Percentiles rank a stretch among this genome's conserved stretches.
These are phyloP conservation scores for Asarcornis scutulata DNA, from an alignment of 2,113 vertebrate species.

Conservation along the genomic window DNA sequence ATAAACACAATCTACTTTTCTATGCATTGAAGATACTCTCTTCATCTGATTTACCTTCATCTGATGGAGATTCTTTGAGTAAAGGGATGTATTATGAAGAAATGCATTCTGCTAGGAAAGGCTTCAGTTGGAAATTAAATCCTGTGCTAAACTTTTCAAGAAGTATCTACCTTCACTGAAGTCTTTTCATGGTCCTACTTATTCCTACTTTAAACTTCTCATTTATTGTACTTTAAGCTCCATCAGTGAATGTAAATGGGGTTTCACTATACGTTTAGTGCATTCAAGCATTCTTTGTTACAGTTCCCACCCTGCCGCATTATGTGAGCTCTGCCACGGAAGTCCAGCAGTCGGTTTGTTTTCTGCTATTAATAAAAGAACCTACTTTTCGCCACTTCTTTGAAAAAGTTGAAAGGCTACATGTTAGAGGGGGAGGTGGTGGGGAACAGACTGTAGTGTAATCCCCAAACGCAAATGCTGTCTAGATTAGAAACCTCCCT, in stretches of 20 bases:
- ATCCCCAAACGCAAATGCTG: slow-evolving; percentile 76
- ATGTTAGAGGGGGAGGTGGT: slow-evolving; percentile 74
- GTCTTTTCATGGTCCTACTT: slow-evolving; percentile 75
- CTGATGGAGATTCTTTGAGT: not conserved
- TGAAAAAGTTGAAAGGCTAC: slow-evolving; percentile 83
- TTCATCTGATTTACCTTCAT: slow-evolving; percentile 46
- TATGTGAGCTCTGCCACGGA: slow-evolving; percentile 79
- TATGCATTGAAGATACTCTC: not conserved
- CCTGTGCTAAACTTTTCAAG: slow-evolving; percentile 72
- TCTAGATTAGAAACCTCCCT: slow-evolving; percentile 75
- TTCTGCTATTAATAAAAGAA: slow-evolving; percentile 83
- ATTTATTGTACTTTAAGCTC: slow-evolving; percentile 76
- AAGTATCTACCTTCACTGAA: slow-evolving; percentile 71
- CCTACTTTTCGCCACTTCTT: slow-evolving; percentile 74
- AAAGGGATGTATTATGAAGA: slow-evolving; percentile 24
- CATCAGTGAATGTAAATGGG: slow-evolving; percentile 80
- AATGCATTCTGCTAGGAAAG: slow-evolving; percentile 53
- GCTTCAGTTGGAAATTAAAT: slow-evolving; percentile 68
- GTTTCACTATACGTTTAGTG: slow-evolving; percentile 80
- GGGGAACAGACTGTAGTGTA: slow-evolving; percentile 75
- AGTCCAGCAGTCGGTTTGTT: slow-evolving; percentile 83
- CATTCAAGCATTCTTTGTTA: slow-evolving; percentile 82
- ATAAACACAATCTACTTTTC: not conserved
- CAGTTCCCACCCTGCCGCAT: slow-evolving; percentile 77
- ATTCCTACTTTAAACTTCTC: slow-evolving; percentile 79